These are phyloP conservation scores for Phyllopteryx taeniolatus DNA, from an alignment of 2,113 vertebrate species.

Conservation along the genomic window DNA sequence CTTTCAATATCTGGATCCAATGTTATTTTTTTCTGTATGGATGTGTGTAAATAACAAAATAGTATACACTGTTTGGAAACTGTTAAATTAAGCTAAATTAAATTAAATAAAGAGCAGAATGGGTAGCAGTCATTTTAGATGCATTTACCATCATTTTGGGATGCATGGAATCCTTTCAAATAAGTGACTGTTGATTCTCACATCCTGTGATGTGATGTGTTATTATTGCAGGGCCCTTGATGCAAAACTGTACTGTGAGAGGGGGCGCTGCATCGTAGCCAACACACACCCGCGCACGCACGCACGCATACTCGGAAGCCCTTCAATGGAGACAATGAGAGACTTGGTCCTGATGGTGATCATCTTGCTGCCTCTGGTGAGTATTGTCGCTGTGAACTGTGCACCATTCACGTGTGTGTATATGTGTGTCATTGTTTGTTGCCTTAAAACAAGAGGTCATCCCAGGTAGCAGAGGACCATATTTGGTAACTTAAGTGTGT, in stretches of 20 bases:
- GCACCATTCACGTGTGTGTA: slow-evolving; percentile 8
- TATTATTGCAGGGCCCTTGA: slow-evolving; percentile 58
- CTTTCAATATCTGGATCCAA: too few relatives aligned
- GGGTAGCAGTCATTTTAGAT: too few relatives aligned
- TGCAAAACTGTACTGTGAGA: slow-evolving; percentile 41
- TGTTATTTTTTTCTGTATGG: too few relatives aligned
- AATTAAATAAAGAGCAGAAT: too few relatives aligned
- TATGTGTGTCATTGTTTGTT: not conserved
- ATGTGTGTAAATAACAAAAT: too few relatives aligned
- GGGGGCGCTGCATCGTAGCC: slow-evolving; percentile 38
- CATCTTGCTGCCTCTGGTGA: slow-evolving; percentile 68
- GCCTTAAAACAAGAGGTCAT: not conserved
- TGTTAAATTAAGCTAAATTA: too few relatives aligned
- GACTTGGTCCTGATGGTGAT: slow-evolving; percentile 63
- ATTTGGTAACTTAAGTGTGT: not conserved
- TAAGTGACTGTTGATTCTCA: not conserved
- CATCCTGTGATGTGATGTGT: slow-evolving; percentile 12
- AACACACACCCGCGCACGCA: slow-evolving; percentile 22
- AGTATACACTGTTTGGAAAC: too few relatives aligned
- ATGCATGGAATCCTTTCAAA: not conserved
- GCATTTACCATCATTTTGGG: not conserved
- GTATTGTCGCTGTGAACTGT: slow-evolving; percentile 21
- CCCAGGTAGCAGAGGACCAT: not conserved
- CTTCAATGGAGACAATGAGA: slow-evolving; percentile 56
- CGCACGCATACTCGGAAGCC: slow-evolving; percentile 3